These are phyloP conservation scores for Pyrrhura leucotis DNA, from an alignment of 2,797 vertebrate genomes.

Conservation along the genomic window DNA sequence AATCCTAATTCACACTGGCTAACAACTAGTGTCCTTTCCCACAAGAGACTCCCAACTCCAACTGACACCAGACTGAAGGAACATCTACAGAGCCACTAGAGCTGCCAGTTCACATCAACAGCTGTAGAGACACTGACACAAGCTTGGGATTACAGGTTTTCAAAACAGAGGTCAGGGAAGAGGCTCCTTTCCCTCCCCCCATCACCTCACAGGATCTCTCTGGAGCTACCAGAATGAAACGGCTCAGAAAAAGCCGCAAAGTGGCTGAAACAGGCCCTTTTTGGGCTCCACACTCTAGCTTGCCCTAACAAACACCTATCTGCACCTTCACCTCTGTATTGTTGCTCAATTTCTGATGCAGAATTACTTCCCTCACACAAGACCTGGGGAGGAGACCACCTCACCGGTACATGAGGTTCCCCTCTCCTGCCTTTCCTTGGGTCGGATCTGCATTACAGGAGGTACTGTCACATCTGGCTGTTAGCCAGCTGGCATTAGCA, in stretches of 20 bases:
- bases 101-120: background rate
- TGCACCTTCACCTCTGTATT: background rate
- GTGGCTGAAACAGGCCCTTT: background rate
- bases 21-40: background rate
- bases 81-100: background rate
- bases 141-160: background rate
- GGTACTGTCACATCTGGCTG: background rate
- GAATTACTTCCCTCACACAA: background rate
- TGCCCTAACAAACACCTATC: background rate
- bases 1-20: background rate
- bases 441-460: background rate
- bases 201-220: background rate
- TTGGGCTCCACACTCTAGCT: background rate
- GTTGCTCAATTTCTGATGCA: fast-evolving
- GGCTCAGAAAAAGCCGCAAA: background rate
- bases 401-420: background rate
- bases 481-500: background rate
- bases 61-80: background rate
- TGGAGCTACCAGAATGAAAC: background rate
- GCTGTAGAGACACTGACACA: background rate
- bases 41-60: background rate
- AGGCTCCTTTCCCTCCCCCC: background rate
- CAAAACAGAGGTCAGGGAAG: background rate
- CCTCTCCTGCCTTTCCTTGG: background rate
- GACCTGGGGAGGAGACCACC: background rate